Evolutionary conservation across 1,140 invertebrate genomes (phyloP).

Genomic region (Drosophila guanche): DNA sequence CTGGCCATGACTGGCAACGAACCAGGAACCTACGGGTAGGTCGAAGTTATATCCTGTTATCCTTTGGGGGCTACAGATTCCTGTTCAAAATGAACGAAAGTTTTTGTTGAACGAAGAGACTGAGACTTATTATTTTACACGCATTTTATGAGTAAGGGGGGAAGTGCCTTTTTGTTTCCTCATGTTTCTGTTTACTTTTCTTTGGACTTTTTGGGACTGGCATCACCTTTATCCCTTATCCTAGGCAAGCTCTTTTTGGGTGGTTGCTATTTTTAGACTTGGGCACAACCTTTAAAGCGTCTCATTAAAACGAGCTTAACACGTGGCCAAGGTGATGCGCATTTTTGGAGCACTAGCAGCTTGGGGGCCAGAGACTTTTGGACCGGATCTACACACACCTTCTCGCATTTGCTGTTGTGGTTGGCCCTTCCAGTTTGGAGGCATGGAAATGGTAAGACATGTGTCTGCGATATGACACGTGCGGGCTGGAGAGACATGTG

Average conservation of each 20-base stretch:
- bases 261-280: slow-evolving; percentile 32
- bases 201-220: slow-evolving; percentile 1
- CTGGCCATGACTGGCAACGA: slow-evolving; percentile 85
- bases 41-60: no score
- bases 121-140: no score
- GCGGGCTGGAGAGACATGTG: slow-evolving; percentile 13
- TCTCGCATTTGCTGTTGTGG: slow-evolving; percentile 5
- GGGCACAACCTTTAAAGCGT: slow-evolving; percentile 49
- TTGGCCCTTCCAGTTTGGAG: neutral
- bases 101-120: no score
- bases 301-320: slow-evolving; percentile 61
- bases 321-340: slow-evolving; percentile 31
- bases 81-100: no score
- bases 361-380: neutral
- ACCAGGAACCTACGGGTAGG: slow-evolving; percentile 36
- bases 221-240: neutral
- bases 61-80: no score
- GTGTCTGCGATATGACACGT: slow-evolving; percentile 15
- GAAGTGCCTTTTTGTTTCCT: no score
- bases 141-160: no score
- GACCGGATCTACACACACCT: neutral
- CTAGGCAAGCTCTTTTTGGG: neutral
- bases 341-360: slow-evolving; percentile 11
- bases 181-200: slow-evolving; percentile 33
- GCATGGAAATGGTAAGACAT: neutral